A percentile compares a stretch with the other conserved stretches of the same genome.
phyloP scores from a whole-genome alignment of 2,113 vertebrate species.

The Actenoides lindsayi region DNA sequence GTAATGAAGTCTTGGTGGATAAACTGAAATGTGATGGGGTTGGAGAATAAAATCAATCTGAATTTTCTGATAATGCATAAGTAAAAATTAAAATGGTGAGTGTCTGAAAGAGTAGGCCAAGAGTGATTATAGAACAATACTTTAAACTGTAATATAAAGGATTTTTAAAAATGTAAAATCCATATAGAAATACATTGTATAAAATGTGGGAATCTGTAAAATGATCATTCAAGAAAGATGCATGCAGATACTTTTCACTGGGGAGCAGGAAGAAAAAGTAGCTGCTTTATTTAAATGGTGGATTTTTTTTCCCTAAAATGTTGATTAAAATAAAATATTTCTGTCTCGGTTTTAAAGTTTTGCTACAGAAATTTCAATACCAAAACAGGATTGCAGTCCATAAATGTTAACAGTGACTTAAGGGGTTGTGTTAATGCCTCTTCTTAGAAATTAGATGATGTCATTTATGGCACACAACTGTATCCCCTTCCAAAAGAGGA shows the following conservation, averaged over 20 bases:
- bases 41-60: neutral
- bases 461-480: neutral
- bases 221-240: neutral
- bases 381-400: neutral
- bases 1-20: neutral
- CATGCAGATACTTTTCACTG: neutral
- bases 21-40: neutral
- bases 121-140: neutral
- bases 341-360: neutral
- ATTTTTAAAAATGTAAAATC: neutral
- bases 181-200: neutral
- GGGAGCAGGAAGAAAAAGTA: neutral
- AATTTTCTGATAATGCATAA: neutral
- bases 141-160: neutral
- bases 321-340: neutral
- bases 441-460: neutral
- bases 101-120: neutral
- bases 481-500: neutral
- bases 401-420: neutral
- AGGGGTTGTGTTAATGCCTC: neutral
- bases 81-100: neutral
- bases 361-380: neutral
- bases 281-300: fast-evolving
- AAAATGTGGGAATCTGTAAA: neutral
- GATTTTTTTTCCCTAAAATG: neutral